A percentile compares a stretch with the other conserved stretches of the same genome.
These are phyloP conservation scores for Lycaena phlaeas DNA, from an alignment of 2,888 invertebrate species.

Conservation along the genomic window DNA sequence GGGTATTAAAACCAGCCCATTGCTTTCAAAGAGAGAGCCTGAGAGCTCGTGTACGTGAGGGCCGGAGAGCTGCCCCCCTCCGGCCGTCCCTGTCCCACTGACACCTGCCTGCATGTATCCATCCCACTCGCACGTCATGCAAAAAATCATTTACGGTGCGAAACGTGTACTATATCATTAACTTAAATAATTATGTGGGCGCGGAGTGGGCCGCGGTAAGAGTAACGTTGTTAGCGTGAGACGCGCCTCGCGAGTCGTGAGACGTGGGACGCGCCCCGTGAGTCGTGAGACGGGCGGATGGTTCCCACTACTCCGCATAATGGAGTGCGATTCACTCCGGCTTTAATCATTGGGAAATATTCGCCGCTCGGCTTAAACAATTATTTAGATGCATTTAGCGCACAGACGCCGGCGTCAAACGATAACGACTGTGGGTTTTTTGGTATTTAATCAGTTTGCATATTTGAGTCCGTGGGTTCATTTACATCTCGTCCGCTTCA, in stretches of 20 bases:
- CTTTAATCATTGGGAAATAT: constrained; percentile 68
- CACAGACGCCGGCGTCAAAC: constrained; percentile 15
- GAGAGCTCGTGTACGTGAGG: constrained; percentile 30
- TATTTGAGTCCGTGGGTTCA: neutral
- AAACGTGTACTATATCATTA: constrained; percentile 67
- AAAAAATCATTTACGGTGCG: constrained; percentile 55
- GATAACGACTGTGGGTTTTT: constrained; percentile 16
- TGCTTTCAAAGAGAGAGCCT: constrained; percentile 30
- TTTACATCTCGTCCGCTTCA: neutral
- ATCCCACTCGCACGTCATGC: constrained; percentile 30
- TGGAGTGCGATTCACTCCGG: constrained; percentile 46
- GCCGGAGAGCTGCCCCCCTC: constrained; percentile 41
- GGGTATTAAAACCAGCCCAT: constrained; percentile 48
- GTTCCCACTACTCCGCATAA: constrained; percentile 62
- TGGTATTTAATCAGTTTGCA: constrained; percentile 15
- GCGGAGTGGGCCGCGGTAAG: constrained; percentile 23
- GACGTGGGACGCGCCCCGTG: neutral
- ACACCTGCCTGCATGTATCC: constrained; percentile 12
- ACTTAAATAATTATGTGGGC: constrained; percentile 65
- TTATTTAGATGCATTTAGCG: constrained; percentile 27
- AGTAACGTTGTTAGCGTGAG: neutral
- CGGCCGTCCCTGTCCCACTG: constrained; percentile 24
- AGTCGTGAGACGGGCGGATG: constrained; percentile 33
- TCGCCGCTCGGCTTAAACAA: constrained; percentile 28
- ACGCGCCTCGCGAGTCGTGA: neutral